Conservation (phyloP, 2,888 invertebrate genomes). For the Serripes groenlandicus region DNA sequence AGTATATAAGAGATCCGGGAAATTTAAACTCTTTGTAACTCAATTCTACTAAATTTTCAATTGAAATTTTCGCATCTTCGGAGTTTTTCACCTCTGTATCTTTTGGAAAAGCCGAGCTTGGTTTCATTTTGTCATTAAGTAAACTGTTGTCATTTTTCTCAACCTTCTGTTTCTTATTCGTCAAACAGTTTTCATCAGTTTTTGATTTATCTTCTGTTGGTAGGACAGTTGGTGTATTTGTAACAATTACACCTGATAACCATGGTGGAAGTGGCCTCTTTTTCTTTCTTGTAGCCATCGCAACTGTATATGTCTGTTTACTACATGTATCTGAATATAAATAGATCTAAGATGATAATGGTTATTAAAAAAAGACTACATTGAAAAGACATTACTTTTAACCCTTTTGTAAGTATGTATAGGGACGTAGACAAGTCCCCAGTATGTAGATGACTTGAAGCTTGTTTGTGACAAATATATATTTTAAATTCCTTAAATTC, state of each 20-base stretch:
- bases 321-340: no score
- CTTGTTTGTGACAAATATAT: no score
- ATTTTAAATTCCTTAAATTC: no score
- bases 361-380: neutral
- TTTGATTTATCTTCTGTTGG: neutral
- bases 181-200: neutral
- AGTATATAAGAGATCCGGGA: conserved; percentile 73
- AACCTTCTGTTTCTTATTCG: neutral
- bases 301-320: neutral
- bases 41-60: conserved; percentile 63
- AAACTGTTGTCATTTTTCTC: neutral
- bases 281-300: conserved; percentile 43
- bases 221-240: neutral
- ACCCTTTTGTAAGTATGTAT: no score
- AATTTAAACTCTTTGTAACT: conserved; percentile 71
- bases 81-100: neutral
- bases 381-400: no score
- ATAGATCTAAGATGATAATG: no score
- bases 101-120: neutral
- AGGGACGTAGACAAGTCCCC: no score
- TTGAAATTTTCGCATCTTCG: conserved; percentile 18
- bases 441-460: no score
- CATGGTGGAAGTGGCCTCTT: conserved; percentile 57
- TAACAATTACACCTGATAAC: conserved; percentile 51
- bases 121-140: neutral